A percentile compares a stretch with the other conserved stretches of the same genome.
Evolutionary conservation across 2,888 invertebrate species (phyloP).

Genomic region (Biston betularia): DNA sequence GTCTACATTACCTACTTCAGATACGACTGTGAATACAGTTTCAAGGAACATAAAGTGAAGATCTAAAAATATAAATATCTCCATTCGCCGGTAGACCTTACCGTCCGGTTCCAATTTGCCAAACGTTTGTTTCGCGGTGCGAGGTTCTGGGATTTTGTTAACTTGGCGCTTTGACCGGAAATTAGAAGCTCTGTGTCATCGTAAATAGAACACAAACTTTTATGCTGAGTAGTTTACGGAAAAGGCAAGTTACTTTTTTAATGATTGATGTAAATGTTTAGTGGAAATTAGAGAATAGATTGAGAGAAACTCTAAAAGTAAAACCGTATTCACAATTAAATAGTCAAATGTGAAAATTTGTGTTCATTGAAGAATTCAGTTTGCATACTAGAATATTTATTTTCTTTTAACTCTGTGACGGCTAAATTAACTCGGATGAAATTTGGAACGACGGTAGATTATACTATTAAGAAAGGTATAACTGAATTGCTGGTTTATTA

Average conservation of each 20-base stretch:
- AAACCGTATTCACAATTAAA: not conserved
- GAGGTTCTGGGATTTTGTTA: slow-evolving; percentile 8
- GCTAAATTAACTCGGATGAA: no score
- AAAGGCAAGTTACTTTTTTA: not conserved
- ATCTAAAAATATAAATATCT: slow-evolving; percentile 1
- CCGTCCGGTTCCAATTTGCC: slow-evolving; percentile 8
- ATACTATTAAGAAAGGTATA: no score
- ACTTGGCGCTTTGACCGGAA: slow-evolving; percentile 10
- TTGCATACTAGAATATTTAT: no score
- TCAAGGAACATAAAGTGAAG: slow-evolving; percentile 1
- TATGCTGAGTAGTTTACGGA: not conserved
- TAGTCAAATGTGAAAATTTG: not conserved
- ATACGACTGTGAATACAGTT: not conserved
- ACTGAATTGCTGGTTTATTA: no score
- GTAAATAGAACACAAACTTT: slow-evolving; percentile 11
- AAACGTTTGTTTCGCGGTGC: slow-evolving; percentile 11
- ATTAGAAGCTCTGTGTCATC: slow-evolving; percentile 16
- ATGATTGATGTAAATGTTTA: not conserved
- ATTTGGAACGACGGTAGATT: no score
- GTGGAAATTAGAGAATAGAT: not conserved
- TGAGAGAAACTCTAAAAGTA: not conserved
- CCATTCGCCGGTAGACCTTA: slow-evolving; percentile 1
- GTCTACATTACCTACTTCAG: not conserved
- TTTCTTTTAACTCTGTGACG: no score
- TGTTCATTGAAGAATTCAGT: no score